Evolutionary conservation across 2,888 invertebrate genomes (phyloP), one percentile per base, ranked within the genome.

Genomic region (Tipula helvola): DNA sequence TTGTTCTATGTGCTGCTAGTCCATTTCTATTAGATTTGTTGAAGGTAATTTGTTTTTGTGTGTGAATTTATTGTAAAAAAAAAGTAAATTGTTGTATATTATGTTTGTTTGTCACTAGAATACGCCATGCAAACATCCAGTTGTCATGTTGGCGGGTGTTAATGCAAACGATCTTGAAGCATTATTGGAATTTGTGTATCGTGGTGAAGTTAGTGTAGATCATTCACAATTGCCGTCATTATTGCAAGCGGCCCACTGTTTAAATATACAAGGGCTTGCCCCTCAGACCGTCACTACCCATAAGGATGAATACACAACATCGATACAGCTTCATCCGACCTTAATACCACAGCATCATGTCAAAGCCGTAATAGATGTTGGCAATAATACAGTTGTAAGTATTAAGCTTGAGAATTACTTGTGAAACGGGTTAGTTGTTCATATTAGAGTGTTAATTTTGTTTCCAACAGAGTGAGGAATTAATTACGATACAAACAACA

Each of bases 91-190:
- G 4, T 3, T 86, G n/a, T 7, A 44, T 85, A 4, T 52, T 8
- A 10, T 86, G 86, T 87, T 87, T 84, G 88, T 85, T 88, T 88
- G 52, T 12, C 89, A 88, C 84, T 88, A 94, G 94, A 94, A 93
- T 88, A 94, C 94, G 87, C 93, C 94, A 89, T 94, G 94, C 90
- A 93, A 94, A 88, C 94, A 94, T 92, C 94, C 94, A 47, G 93
- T 94, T 42, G 93, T 94, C n/a, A 93, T 94, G 93, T 90, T 94
- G 89, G 94, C 94, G 85, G 94, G 94, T 87, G 93, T 94, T 41
- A 93, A 93, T 88, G 93, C 94, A 85, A 92, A 93, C 88, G 94
- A 94, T 90, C 90, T 94, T 88, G 94, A 94, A 89, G 93, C 93
- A n/a, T 89, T 94, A 86, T 90, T 94, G 85, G 94, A 94, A 90